Percentiles rank a stretch among this genome's conserved stretches.
Conservation (phyloP, 2,797 vertebrate species). For the Melanotaenia pygmaea region DNA sequence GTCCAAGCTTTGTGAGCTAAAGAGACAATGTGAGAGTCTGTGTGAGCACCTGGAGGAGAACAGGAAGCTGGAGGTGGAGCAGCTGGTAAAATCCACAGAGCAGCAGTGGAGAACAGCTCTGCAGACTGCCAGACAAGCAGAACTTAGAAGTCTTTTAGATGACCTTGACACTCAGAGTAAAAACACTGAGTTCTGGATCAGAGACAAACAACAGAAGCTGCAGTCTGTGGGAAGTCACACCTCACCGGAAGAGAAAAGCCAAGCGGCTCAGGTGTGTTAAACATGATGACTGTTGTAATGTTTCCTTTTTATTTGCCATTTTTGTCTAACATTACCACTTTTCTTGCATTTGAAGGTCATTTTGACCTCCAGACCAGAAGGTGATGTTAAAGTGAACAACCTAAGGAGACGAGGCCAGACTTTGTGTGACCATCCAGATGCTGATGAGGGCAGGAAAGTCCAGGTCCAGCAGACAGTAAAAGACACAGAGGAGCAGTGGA, state of each 20-base stretch:
- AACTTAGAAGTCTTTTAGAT: conserved; percentile 51
- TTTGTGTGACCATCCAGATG: conserved; percentile 64
- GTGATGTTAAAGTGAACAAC: conserved; percentile 81
- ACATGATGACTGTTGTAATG: rapidly evolving
- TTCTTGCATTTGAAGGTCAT: conserved; percentile 75
- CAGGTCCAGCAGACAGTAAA: conserved; percentile 66
- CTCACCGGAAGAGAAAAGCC: conserved; percentile 71
- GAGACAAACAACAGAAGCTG: conserved; percentile 78
- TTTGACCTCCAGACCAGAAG: conserved; percentile 77
- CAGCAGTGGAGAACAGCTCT: conserved; percentile 71
- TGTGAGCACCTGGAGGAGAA: conserved; percentile 52
- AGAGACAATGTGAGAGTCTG: conserved; percentile 46
- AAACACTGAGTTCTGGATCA: conserved; percentile 81
- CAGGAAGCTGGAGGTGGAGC: conserved; percentile 54
- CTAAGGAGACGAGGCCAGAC: conserved; percentile 73
- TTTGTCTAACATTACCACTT: neutral
- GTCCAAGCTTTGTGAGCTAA: conserved; percentile 76
- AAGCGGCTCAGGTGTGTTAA: conserved; percentile 82
- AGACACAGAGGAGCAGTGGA: conserved; percentile 77
- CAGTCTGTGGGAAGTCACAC: conserved; percentile 67
- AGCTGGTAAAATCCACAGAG: conserved; percentile 38
- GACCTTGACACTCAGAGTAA: conserved; percentile 78
- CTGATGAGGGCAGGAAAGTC: conserved; percentile 51
- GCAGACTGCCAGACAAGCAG: conserved; percentile 50
- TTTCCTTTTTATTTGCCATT: neutral